Evolutionary conservation across 92 coral and sea anemone species (phyloP).

Genomic region (Phenganax subtilis): DNA sequence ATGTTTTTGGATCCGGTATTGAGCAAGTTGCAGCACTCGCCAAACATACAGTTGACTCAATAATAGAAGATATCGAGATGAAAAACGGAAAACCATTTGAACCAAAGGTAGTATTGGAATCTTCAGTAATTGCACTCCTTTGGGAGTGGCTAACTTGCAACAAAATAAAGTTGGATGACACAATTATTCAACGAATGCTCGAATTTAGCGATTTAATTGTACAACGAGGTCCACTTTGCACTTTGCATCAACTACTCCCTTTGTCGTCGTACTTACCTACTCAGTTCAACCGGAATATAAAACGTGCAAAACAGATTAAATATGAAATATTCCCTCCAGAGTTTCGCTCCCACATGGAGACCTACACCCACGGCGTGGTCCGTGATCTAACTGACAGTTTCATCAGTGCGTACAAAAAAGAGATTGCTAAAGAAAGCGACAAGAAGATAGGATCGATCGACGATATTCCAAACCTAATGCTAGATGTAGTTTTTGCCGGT

Average conservation of each 20-base stretch:
- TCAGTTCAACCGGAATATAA: no score
- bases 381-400: no score
- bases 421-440: background rate
- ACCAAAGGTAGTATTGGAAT: background rate
- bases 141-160: slow-evolving; percentile 9
- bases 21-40: slow-evolving; percentile 4
- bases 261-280: no score
- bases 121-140: background rate
- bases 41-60: background rate
- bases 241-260: no score
- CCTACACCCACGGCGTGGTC: no score
- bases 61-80: background rate
- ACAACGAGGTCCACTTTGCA: no score
- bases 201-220: no score
- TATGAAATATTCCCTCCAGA: no score
- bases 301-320: no score
- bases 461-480: slow-evolving; percentile 2
- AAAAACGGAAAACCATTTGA: background rate
- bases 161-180: background rate
- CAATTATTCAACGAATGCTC: background rate
- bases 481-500: background rate
- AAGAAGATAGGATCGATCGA: slow-evolving; percentile 10
- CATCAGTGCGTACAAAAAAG: no score
- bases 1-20: background rate
- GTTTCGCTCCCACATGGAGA: no score